Evolutionary conservation across 2,888 invertebrate species (phyloP), one percentile per base, ranked within the genome.

Genomic region (Pimpla rufipes): DNA sequence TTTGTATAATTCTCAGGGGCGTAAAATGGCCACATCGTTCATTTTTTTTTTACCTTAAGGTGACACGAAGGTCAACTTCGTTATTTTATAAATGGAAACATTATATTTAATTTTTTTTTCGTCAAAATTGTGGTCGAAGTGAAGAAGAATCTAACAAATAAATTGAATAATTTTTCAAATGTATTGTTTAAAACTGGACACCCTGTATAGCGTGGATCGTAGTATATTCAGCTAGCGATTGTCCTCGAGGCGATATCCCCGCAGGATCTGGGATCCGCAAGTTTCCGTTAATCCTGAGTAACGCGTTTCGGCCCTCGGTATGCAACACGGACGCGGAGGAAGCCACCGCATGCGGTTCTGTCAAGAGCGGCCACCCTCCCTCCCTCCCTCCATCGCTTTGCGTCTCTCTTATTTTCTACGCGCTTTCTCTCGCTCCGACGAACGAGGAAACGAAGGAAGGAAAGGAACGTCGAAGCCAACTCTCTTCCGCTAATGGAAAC

Each of bases 401-500:
- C 35, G n/a, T 40, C 47, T 47, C n/a, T 62, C 62, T 62, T 11
- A 23, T 29, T n/a, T 6, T 59, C 35, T 47, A 10, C 47, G 18
- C 18, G 21, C 55, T 66, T 66, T 67, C 67, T 57, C 23, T 73
- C 73, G 50, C 47, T 62, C 21, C 47, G 42, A 7, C 21, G 42
- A 42, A 66, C 66, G 66, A 37, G 23, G 59, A 70, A 70, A 78
- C 11, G 77, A 59, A 68, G 59, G 57, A 59, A 57, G 57, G 40
- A 40, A 73, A 59, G 45, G 57, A 57, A 62, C 77, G 62, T 50
- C 47, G 62, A 78, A 62, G 59, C 18, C 35, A 13, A 47, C 40
- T 71, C 59, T 70, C 77, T 59, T 70, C 59, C 70, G 77, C 70
- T 78, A 78, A 70, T 77, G 77, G 77, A 77, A 77, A 77, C 68